Evolutionary conservation across 53 echinoderm and acorn worm species (phyloP).

Genomic region (Echinometra lucunter): DNA sequence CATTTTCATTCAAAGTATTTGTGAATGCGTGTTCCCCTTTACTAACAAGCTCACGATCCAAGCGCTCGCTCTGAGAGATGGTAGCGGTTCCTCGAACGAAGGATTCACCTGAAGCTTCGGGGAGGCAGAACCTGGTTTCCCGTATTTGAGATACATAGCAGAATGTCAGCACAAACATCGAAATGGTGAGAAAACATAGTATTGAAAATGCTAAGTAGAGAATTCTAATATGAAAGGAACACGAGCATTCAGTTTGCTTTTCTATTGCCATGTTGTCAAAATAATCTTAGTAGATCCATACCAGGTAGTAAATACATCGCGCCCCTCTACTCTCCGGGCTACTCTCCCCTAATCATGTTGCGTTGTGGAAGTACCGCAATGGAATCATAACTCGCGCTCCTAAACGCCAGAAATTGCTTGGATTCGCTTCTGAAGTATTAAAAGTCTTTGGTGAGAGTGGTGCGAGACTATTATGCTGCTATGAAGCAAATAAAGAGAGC

Average conservation of each 20-base stretch:
- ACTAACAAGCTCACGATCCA: neutral
- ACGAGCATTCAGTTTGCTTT: constrained; percentile 43
- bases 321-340: too few relatives aligned
- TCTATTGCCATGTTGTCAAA: neutral
- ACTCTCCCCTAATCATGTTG: neutral
- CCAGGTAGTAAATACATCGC: neutral
- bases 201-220: constrained; percentile 41
- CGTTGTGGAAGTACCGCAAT: neutral
- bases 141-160: constrained; percentile 34
- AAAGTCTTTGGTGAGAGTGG: neutral
- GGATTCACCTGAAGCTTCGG: neutral
- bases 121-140: constrained; percentile 36
- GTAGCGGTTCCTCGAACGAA: constrained; percentile 29
- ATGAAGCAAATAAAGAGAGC: neutral
- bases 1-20: neutral
- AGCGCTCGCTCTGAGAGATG: neutral
- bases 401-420: neutral
- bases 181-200: constrained; percentile 15
- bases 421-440: too few relatives aligned
- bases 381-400: constrained; percentile 29
- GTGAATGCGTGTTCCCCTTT: neutral
- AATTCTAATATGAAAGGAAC: constrained; percentile 37
- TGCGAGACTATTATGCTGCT: neutral
- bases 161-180: constrained; percentile 39
- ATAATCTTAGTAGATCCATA: neutral